Percentiles rank a stretch among this genome's conserved stretches.
These are phyloP conservation scores for Ophion costatus DNA, from an alignment of 2,888 invertebrate species.

Conservation along the genomic window DNA sequence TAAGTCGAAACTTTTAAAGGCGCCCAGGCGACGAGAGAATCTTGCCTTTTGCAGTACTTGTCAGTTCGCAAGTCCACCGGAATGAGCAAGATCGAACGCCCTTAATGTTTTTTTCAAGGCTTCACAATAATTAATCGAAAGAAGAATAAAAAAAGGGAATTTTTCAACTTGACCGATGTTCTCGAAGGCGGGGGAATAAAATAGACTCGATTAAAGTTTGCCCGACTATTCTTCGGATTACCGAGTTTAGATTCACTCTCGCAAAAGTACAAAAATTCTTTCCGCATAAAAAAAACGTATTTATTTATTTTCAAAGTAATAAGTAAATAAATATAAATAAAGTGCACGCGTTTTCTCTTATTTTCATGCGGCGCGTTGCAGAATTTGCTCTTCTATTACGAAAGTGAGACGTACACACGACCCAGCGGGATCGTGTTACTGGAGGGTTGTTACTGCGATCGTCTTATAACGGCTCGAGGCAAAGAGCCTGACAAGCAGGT, in stretches of 20 bases:
- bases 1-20: background rate
- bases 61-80: background rate
- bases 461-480: conserved; percentile 87
- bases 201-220: too few species aligned
- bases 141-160: too few species aligned
- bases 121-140: too few species aligned
- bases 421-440: conserved; percentile 94
- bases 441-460: conserved; percentile 95
- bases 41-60: background rate
- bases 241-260: too few species aligned
- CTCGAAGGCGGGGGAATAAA: too few species aligned
- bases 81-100: too few species aligned
- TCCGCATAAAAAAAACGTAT: background rate
- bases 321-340: background rate
- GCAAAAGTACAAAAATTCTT: background rate
- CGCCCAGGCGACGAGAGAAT: background rate
- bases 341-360: background rate
- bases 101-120: too few species aligned
- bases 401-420: conserved; percentile 90
- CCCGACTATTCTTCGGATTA: too few species aligned
- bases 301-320: too few species aligned
- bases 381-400: conserved; percentile 96
- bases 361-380: conserved; percentile 83
- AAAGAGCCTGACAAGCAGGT: conserved; percentile 84
- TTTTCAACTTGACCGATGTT: too few species aligned